Evolutionary conservation across 2,113 vertebrate genomes (phyloP), one percentile per base, ranked within the genome.

Genomic region (Calyptommatus sinebrachiatus): DNA sequence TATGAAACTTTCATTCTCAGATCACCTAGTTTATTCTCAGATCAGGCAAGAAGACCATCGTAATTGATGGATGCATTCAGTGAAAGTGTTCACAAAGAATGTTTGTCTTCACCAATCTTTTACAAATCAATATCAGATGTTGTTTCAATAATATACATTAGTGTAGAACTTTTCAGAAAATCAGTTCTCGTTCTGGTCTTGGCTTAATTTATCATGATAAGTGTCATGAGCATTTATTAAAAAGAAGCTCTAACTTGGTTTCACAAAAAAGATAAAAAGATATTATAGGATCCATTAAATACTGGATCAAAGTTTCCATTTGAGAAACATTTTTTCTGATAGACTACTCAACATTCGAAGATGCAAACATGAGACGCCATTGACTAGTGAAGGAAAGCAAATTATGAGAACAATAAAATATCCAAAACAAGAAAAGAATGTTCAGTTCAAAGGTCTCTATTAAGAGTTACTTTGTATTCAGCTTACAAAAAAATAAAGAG

Each of bases 61-160:
- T 73, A 83, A 83, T 77, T 83, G 69, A 83, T 77, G 46, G 75
- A 45, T 82, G 61, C 74, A 82, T 72, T 77, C 72, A 20, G 31
- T 0, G 48, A 45, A 48, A 77, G 26, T 73, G 77, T 77, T 72
- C 73, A 46, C 45, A 71, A 72, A 66, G 69, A 83, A 77, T 77
- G 57, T 72, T 29, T 72, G 68, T 60, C 69, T 83, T 77, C 29
- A 65, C 80, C 71, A 82, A 45, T 66, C 68, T 60, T 46, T 82
- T 74, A 71, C 68, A 77, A 82, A 82, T 82, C 80, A 77, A 77
- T 82, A 71, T 53, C 45, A 77, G 68, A 60, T 7, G 31, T 61
- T 53, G 71, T 66, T 82, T 82, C 68, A 71, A 82, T 71, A 82
- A 66, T 68, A 77, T 24, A 60, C 71, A 71, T 71, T 57, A 82